phyloP scores from a whole-genome alignment of 2,113 vertebrate species.

The Cinclus mexicanus region DNA sequence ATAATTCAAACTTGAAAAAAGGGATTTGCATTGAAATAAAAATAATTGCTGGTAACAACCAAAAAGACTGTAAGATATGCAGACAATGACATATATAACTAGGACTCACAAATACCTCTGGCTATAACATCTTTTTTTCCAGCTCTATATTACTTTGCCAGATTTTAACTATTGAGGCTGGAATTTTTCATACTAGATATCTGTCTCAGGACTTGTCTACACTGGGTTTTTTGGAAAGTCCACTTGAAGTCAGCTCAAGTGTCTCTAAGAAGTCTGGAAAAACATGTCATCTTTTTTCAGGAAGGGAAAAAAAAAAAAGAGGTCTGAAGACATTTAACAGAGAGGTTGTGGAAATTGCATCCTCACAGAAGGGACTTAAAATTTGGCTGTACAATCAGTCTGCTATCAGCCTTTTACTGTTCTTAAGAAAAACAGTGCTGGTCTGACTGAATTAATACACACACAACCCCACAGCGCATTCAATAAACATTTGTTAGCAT shows the following conservation, averaged over 20 bases:
- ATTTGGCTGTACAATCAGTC: background rate
- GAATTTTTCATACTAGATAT: background rate
- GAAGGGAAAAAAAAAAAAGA: background rate
- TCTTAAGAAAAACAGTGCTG: constrained; percentile 1
- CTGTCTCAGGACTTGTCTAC: background rate
- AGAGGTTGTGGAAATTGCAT: background rate
- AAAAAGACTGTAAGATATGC: background rate
- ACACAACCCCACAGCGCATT: background rate
- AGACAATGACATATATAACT: background rate
- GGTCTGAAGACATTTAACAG: background rate
- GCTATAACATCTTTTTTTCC: background rate
- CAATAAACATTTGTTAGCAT: background rate
- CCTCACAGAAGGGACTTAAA: background rate
- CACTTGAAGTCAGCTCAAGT: background rate
- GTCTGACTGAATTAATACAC: background rate
- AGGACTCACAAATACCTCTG: background rate
- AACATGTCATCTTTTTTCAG: background rate
- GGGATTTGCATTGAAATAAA: background rate
- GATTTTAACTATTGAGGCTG: constrained; percentile 2
- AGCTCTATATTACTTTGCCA: background rate
- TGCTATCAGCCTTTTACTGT: background rate
- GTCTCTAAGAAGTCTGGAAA: constrained; percentile 2
- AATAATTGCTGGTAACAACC: background rate
- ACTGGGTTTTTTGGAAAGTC: background rate
- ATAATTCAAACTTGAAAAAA: background rate